A percentile compares a stretch with the other conserved stretches of the same genome.
phyloP scores from a whole-genome alignment of 2,888 invertebrate species.

The Blomia tropicalis region DNA sequence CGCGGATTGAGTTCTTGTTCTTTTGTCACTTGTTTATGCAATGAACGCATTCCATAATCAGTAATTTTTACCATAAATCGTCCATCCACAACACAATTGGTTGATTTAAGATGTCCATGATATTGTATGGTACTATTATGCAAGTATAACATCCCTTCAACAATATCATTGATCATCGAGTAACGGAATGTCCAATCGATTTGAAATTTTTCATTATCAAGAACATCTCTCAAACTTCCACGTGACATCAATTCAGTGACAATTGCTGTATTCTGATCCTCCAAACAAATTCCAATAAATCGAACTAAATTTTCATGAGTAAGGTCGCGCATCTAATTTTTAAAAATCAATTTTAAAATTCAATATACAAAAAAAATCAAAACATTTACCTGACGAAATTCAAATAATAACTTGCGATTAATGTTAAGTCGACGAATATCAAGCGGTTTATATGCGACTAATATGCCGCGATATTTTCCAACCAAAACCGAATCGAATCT shows the following conservation, averaged over 20 bases:
- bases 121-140: slow-evolving; percentile 62
- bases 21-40: background rate
- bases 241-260: slow-evolving; percentile 11
- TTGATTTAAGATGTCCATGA: slow-evolving; percentile 67
- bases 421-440: background rate
- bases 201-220: slow-evolving; percentile 13
- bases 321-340: slow-evolving; percentile 62
- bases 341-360: background rate
- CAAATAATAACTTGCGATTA: slow-evolving; percentile 11
- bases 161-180: slow-evolving; percentile 24
- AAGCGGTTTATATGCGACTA: background rate
- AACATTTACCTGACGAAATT: background rate
- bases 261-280: slow-evolving; percentile 45
- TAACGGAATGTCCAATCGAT: slow-evolving; percentile 26
- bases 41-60: slow-evolving; percentile 53
- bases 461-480: background rate
- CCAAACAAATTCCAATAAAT: slow-evolving; percentile 70
- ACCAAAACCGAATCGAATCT: background rate
- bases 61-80: slow-evolving; percentile 74
- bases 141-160: slow-evolving; percentile 66
- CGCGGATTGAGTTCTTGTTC: slow-evolving; percentile 3
- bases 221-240: slow-evolving; percentile 11
- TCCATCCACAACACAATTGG: slow-evolving; percentile 73
- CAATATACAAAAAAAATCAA: background rate
- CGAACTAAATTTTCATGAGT: slow-evolving; percentile 70